Percentiles rank a stretch among this genome's conserved stretches.
phyloP scores from a whole-genome alignment of 2,888 invertebrate genomes.

The Drosophila rubida region DNA sequence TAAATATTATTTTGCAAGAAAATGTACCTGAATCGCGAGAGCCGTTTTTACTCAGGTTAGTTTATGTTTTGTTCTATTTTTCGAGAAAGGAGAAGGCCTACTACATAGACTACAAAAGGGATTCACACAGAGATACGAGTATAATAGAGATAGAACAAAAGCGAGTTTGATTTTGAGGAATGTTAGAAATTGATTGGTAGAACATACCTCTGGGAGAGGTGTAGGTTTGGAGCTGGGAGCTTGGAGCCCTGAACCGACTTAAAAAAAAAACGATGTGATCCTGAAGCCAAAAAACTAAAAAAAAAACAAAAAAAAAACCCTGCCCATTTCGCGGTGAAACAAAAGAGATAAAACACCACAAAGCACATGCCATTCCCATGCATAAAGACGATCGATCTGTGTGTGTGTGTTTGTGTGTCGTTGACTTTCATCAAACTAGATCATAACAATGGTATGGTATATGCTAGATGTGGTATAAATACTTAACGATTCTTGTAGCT shows the following conservation, averaged over 20 bases:
- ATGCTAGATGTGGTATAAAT: constrained; percentile 20
- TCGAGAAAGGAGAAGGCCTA: constrained; percentile 23
- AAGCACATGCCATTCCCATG: constrained; percentile 61
- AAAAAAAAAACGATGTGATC: neutral
- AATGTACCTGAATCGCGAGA: constrained; percentile 49
- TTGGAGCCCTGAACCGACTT: neutral
- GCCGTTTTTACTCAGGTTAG: constrained; percentile 33
- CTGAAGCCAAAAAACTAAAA: neutral
- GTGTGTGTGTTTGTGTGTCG: constrained; percentile 12
- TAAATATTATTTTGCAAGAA: constrained; percentile 27
- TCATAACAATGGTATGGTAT: constrained; percentile 35
- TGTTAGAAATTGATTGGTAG: neutral
- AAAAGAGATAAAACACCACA: constrained; percentile 31
- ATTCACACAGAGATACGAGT: constrained; percentile 1
- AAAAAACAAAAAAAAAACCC: constrained; percentile 9
- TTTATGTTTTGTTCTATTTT: constrained; percentile 12
- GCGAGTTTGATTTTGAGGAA: neutral
- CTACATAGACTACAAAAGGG: constrained; percentile 30
- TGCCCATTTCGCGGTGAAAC: constrained; percentile 10
- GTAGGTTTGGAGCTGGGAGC: neutral
- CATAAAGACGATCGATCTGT: constrained; percentile 38
- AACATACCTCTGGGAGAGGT: neutral
- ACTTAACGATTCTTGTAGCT: constrained; percentile 20
- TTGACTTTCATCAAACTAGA: constrained; percentile 12
- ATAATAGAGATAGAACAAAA: neutral